Evolutionary conservation across 2,888 invertebrate species (phyloP).

Genomic region (Digitonthophagus gazella): DNA sequence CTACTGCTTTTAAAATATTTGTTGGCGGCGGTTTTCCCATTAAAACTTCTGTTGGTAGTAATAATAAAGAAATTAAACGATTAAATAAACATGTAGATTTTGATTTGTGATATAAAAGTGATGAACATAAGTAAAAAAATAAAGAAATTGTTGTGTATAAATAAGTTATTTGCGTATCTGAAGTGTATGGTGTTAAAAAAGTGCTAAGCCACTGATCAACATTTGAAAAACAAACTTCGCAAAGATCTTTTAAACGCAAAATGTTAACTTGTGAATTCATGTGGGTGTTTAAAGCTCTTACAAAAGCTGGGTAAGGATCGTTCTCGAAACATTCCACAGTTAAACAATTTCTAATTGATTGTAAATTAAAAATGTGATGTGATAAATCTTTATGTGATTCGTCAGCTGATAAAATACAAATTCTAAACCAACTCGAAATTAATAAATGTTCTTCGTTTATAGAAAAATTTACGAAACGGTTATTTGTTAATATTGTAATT

Average conservation of each 20-base stretch:
- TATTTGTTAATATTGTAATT: constrained; percentile 37
- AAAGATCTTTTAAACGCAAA: constrained; percentile 36
- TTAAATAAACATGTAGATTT: constrained; percentile 53
- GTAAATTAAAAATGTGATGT: constrained; percentile 39
- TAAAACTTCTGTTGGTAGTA: constrained; percentile 55
- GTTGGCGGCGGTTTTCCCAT: constrained; percentile 51
- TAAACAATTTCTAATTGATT: constrained; percentile 29
- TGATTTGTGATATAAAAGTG: constrained; percentile 43
- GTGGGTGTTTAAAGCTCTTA: constrained; percentile 39
- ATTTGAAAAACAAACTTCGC: constrained; percentile 43
- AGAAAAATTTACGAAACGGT: constrained; percentile 36
- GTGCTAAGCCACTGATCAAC: constrained; percentile 39
- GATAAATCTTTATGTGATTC: constrained; percentile 37
- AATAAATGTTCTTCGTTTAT: constrained; percentile 39
- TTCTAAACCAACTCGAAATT: constrained; percentile 45
- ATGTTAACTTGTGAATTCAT: constrained; percentile 29
- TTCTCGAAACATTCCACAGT: constrained; percentile 27
- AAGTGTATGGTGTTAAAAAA: constrained; percentile 39
- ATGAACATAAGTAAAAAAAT: constrained; percentile 42
- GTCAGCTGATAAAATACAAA: constrained; percentile 40
- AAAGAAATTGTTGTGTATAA: constrained; percentile 43
- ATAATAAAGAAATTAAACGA: constrained; percentile 52
- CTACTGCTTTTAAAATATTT: constrained; percentile 51
- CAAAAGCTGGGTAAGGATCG: constrained; percentile 42
- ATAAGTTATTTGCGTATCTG: constrained; percentile 40